Evolutionary conservation across 2,888 invertebrate genomes (phyloP).

Genomic region (Caenorhabditis macrosperma): DNA sequence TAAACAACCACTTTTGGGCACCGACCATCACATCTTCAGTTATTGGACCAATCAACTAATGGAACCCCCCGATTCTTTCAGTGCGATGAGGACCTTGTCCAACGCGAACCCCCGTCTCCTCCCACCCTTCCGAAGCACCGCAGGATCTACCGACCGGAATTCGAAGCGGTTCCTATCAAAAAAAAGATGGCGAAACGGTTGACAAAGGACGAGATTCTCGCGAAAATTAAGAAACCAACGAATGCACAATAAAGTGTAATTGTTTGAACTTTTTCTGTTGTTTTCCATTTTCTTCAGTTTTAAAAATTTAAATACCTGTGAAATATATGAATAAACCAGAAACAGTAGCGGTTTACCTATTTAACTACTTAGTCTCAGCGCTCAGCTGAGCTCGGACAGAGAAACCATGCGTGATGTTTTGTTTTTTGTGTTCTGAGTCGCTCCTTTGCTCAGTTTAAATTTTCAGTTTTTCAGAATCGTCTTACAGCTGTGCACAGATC

Average conservation of each 20-base stretch:
- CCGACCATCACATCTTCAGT: background rate
- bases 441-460: no score
- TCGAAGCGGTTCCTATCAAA: slow-evolving; percentile 51
- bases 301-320: background rate
- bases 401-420: no score
- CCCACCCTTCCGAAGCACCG: background rate
- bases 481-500: no score
- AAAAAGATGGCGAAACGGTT: slow-evolving; percentile 29
- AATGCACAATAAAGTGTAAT: background rate
- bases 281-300: background rate
- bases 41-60: slow-evolving; percentile 5
- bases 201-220: slow-evolving; percentile 52
- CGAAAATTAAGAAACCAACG: slow-evolving; percentile 46
- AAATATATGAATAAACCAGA: no score
- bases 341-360: no score
- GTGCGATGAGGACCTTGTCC: slow-evolving; percentile 46
- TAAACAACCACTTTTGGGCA: background rate
- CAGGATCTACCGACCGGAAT: slow-evolving; percentile 30
- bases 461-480: no score
- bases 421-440: no score
- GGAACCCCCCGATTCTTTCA: slow-evolving; percentile 14
- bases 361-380: no score
- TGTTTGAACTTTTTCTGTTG: background rate
- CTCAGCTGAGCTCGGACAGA: no score
- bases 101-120: slow-evolving; percentile 6